phyloP scores from a whole-genome alignment of 2,797 vertebrate genomes.

The Myiotriccus ornatus region DNA sequence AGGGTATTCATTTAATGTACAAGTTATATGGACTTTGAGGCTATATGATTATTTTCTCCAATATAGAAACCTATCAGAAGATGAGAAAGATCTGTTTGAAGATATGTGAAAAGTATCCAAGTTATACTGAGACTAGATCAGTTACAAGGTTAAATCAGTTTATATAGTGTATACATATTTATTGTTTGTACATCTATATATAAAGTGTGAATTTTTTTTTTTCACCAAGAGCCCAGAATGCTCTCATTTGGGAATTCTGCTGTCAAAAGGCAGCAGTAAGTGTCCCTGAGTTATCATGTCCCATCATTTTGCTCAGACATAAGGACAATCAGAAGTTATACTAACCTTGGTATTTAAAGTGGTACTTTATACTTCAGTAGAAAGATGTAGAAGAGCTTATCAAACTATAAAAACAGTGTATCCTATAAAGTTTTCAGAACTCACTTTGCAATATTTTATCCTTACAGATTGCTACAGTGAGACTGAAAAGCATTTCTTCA shows the following conservation, averaged over 20 bases:
- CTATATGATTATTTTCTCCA: not conserved
- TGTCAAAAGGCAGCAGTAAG: not conserved
- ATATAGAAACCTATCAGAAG: not conserved
- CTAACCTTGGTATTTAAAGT: not conserved
- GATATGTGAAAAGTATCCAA: not conserved
- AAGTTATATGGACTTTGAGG: not conserved
- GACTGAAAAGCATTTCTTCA: not conserved
- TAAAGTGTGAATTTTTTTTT: not conserved
- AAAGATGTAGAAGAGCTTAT: not conserved
- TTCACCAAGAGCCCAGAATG: not conserved
- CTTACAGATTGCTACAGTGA: not conserved
- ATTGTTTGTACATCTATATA: not conserved
- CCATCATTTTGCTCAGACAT: not conserved
- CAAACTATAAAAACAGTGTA: not conserved
- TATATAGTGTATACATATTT: not conserved
- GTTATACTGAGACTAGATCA: not conserved
- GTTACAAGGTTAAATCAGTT: not conserved
- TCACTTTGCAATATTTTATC: not conserved
- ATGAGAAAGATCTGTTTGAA: not conserved
- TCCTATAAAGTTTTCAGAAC: not conserved
- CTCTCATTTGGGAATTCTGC: not conserved
- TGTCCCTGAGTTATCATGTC: not conserved
- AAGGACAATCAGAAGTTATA: not conserved
- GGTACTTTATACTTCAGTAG: not conserved
- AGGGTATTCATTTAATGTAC: not conserved